phyloP scores from a whole-genome alignment of 2,797 vertebrate genomes.

The Microtus californicus region DNA sequence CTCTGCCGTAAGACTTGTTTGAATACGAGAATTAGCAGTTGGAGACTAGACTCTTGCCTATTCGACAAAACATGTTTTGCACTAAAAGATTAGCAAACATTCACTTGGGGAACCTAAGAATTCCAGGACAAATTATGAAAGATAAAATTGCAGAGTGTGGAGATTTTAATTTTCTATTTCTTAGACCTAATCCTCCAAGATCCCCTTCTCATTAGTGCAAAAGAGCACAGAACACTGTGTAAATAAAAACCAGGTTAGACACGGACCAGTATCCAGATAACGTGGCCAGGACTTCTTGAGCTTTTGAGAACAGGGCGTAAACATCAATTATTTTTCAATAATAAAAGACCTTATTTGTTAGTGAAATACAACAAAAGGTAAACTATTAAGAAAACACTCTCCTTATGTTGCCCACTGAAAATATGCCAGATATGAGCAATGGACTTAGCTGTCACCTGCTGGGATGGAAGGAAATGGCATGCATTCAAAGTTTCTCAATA shows the following conservation, averaged over 20 bases:
- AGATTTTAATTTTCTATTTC: conserved; percentile 26
- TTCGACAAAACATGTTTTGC: background rate
- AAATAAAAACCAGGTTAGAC: background rate
- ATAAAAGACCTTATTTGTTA: background rate
- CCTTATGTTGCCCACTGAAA: background rate
- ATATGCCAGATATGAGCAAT: conserved; percentile 10
- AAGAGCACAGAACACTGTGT: background rate
- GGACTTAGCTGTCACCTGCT: background rate
- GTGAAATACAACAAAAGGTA: background rate
- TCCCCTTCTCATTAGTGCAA: conserved; percentile 14
- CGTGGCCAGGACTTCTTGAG: background rate
- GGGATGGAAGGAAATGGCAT: background rate
- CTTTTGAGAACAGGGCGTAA: background rate
- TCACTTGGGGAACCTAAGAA: background rate
- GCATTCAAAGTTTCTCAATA: background rate
- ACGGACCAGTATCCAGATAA: background rate
- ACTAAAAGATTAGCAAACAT: background rate
- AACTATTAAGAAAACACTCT: background rate
- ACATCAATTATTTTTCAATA: conserved; percentile 32
- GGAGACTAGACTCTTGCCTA: background rate
- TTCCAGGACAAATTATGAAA: background rate
- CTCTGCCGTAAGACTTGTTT: background rate
- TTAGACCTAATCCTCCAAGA: background rate
- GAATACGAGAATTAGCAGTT: background rate
- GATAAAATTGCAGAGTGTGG: background rate